Base-by-base conservation (phyloP, 1,140 invertebrate species). In the Platyscapa corneri region DNA sequence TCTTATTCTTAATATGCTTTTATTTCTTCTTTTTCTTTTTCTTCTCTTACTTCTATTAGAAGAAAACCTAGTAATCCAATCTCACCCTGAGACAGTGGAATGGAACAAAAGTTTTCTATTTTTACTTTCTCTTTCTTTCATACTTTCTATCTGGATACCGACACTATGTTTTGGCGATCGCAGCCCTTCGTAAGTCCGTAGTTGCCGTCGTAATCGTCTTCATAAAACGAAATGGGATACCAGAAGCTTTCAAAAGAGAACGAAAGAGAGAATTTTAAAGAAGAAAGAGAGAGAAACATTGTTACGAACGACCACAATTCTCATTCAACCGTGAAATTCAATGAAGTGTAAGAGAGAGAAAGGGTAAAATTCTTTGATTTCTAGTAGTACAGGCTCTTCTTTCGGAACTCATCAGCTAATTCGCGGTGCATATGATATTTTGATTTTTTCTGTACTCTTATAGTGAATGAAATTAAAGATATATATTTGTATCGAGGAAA, bases 31-130 rank as follows among this genome's bases (percentile, higher is more conserved):
- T 27, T 8, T 27, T 37, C 37, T 12, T n/a, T 42, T 56, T 86
- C 85, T 87, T 46, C 32, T 42, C 74, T 42, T 23, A 60, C 5
- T 34, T 37, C 6, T 86, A 78, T 67, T 83, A 87, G 87, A 87
- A 85, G 84, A 78, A 79, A 86, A 75, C 87, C n/a, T n/a, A 84
- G 88, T 90, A 91, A 91, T 91, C 90, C 88, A 88, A 90, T 90
- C 88, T 83, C 82, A 90, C 89, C 86, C 79, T 76, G 78, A 82
- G 84, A 83, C 83, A 80, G 82, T 72, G 60, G 74, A 84, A 85
- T 60, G 79, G 88, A 88, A 88, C 88, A 90, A 89, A 90, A 90
- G 88, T 86, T 10, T 34, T 30, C 72, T 83, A 67, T 82, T 8
- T 27, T 74, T 74, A 74, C n/a, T 18, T 32, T 10, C 75, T 77